Base-by-base conservation (phyloP, 2,888 invertebrate species). In the Lathronympha strigana region DNA sequence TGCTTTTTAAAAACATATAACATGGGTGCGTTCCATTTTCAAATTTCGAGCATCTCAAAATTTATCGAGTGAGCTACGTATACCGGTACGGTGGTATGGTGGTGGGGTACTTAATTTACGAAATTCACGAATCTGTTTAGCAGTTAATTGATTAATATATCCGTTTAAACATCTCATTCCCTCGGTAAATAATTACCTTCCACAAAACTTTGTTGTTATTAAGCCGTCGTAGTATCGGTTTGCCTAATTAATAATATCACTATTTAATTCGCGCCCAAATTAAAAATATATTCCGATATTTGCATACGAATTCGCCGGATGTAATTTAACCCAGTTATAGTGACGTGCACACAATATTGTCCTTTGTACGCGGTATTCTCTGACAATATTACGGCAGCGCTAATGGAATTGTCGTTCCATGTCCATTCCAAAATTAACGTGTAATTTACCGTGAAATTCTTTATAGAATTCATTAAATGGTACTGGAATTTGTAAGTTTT, bases 341-440 rank as follows among this genome's bases (percentile, higher is more conserved):
- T 60, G 64, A 64, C 53, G 60, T 66, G 66, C 53, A 61, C 60
- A 66, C 66, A 66, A 54, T 66, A 66, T 61, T 66, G 66, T 66
- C 60, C 64, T 61, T 53, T 67, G 60, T 58, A 28, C 57, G 40
- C 58, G 50, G 58, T 49, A 71, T 70, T 70, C 72, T 71, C 68
- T 71, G 70, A 63, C 63, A 64, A 69, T 68, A 73, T 71, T 69
- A 73, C 71, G 69, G 53, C 31, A 54, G 36, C 69, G 71, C 69
- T 69, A 72, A 76, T 72, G 73, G 74, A 74, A 71, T 76, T 72
- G 72, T 74, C 73, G 73, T 73, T 73, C 72, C 66, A 70, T 69
- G 68, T 67, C 72, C 69, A 54, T 61, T 70, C 71, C 73, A 73
- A 73, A 75, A 72, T 69, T 71, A 71, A 73, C 58, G 69, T 71